These are phyloP conservation scores for Drosophila mojavensis DNA, from an alignment of 1,140 invertebrate genomes.

Conservation along the genomic window DNA sequence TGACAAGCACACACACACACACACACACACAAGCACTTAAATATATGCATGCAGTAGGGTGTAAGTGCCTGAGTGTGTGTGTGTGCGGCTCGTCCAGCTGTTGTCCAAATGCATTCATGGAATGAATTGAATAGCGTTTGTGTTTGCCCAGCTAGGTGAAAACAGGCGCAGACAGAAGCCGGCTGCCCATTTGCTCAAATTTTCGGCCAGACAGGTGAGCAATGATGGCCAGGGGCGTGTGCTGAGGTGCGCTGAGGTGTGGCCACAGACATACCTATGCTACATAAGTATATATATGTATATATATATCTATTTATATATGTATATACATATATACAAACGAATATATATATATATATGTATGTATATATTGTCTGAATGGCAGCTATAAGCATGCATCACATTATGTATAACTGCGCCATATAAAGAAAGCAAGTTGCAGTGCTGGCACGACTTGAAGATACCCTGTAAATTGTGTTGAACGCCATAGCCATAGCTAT, in stretches of 20 bases:
- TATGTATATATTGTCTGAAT: constrained; percentile 15
- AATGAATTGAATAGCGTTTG: constrained; percentile 48
- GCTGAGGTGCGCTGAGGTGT: not conserved
- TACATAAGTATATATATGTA: not conserved
- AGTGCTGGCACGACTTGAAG: not conserved
- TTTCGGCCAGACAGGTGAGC: constrained; percentile 20
- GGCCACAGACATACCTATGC: not conserved
- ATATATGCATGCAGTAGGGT: constrained; percentile 5
- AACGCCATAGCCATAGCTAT: too few species aligned
- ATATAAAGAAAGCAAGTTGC: not conserved
- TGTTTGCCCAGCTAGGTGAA: constrained; percentile 50
- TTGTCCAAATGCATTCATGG: constrained; percentile 47
- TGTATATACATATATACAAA: not conserved
- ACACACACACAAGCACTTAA: constrained; percentile 2
- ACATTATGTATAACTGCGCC: constrained; percentile 34
- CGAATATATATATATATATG: not conserved
- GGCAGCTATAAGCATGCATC: constrained; percentile 24
- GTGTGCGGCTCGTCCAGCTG: constrained; percentile 37
- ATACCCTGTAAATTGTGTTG: not conserved
- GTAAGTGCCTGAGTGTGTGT: constrained; percentile 17
- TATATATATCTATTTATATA: not conserved
- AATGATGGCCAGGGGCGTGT: not conserved
- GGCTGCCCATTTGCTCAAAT: constrained; percentile 11
- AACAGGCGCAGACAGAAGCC: constrained; percentile 40
- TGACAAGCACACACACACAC: not conserved